phyloP scores from a whole-genome alignment of 1,140 invertebrate species.

The Aphelinus certus region DNA sequence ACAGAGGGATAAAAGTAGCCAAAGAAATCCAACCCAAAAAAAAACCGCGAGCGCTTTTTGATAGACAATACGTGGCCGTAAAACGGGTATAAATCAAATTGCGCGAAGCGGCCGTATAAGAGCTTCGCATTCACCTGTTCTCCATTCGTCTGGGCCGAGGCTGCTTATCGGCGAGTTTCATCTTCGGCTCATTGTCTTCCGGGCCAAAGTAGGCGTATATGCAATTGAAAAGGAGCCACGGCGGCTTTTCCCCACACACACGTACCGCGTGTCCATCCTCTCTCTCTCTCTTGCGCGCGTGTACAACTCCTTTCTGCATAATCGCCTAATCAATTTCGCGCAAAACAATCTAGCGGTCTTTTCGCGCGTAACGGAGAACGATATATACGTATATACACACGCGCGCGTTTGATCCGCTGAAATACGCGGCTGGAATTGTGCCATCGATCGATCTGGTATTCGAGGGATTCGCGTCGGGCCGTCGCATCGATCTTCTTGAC shows the following conservation, averaged over 20 bases:
- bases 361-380: constrained; percentile 17
- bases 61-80: too few species aligned
- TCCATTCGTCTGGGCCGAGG: neutral
- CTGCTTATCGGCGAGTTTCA: constrained; percentile 11
- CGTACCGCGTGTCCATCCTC: neutral
- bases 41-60: neutral
- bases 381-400: neutral
- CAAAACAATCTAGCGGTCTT: constrained; percentile 9
- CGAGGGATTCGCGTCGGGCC: neutral
- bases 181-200: neutral
- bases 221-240: constrained; percentile 29
- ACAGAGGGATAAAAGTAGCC: too few species aligned
- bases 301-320: constrained; percentile 13
- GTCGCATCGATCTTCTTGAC: constrained; percentile 4
- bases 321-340: constrained; percentile 35
- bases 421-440: constrained; percentile 37
- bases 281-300: neutral
- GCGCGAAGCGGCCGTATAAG: too few species aligned
- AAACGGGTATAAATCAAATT: too few species aligned
- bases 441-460: constrained; percentile 18
- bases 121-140: neutral
- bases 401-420: constrained; percentile 18
- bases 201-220: constrained; percentile 5
- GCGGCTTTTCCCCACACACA: neutral
- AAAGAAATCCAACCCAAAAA: neutral